phyloP scores from a whole-genome alignment of 1,140 invertebrate genomes.

The Phocides pigmalion region DNA sequence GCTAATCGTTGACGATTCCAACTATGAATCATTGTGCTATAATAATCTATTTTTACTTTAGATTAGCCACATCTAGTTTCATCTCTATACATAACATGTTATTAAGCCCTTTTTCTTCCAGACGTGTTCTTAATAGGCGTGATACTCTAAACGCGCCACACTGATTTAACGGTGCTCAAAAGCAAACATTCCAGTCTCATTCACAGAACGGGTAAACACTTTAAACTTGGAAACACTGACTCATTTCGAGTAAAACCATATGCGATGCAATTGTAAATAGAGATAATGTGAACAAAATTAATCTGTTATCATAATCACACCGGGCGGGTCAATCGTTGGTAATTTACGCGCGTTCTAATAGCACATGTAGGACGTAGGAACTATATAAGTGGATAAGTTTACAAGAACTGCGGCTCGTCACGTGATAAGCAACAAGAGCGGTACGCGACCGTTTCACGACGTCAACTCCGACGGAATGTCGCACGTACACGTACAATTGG shows the following conservation, averaged over 20 bases:
- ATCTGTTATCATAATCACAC: constrained; percentile 16
- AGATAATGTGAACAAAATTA: constrained; percentile 19
- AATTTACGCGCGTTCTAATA: constrained; percentile 22
- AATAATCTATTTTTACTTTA: constrained; percentile 31
- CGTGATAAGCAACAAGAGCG: constrained; percentile 35
- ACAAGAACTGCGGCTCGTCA: constrained; percentile 43
- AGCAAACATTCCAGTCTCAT: constrained; percentile 57
- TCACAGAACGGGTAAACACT: constrained; percentile 66
- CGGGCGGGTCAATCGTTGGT: not conserved
- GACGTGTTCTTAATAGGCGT: constrained; percentile 40
- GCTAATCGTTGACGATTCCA: constrained; percentile 45
- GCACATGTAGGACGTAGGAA: constrained; percentile 2
- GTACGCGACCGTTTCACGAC: constrained; percentile 49
- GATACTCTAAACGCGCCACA: constrained; percentile 55
- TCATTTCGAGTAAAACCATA: constrained; percentile 64
- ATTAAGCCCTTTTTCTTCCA: constrained; percentile 43
- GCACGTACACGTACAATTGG: not conserved
- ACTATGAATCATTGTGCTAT: constrained; percentile 51
- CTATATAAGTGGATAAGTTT: constrained; percentile 51
- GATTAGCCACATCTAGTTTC: constrained; percentile 25
- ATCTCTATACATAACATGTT: constrained; percentile 30
- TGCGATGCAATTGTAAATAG: constrained; percentile 51
- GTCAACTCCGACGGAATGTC: constrained; percentile 2
- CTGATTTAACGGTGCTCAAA: constrained; percentile 43
- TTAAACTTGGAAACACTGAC: constrained; percentile 67